Conservation (phyloP, 2,797 vertebrate species). For the Macrochelys suwanniensis region DNA sequence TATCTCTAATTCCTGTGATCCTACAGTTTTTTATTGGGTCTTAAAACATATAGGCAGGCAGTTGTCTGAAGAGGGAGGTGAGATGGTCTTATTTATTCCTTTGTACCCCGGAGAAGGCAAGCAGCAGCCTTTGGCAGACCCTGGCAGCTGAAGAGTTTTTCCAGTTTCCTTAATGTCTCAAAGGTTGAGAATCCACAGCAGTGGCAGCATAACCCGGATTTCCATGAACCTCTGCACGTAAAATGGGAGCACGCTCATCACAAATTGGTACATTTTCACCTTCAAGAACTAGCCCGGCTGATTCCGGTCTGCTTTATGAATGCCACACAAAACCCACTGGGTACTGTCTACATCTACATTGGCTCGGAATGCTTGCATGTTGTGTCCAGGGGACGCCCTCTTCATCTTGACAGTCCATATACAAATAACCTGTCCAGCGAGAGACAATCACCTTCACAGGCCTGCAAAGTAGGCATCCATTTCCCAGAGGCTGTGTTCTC, state of each 20-base stretch:
- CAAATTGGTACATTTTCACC: background rate
- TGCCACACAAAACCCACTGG: background rate
- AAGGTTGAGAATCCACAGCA: background rate
- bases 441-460: background rate
- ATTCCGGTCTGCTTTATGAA: background rate
- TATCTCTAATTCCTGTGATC: background rate
- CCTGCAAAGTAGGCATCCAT: background rate
- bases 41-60: background rate
- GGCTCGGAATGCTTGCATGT: background rate
- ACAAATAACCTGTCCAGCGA: background rate
- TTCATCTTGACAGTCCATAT: background rate
- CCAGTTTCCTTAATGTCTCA: background rate
- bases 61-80: background rate
- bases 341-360: accelerated
- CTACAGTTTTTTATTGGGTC: background rate
- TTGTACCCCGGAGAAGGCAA: background rate
- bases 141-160: too few relatives aligned
- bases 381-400: background rate
- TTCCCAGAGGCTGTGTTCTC: background rate
- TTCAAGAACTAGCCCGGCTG: background rate
- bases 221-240: background rate
- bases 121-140: background rate
- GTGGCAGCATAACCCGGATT: background rate
- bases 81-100: background rate
- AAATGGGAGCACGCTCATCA: background rate